Percentiles rank a stretch among this genome's conserved stretches.
Conservation (phyloP, 1,140 invertebrate species). For the Anastrepha ludens region DNA sequence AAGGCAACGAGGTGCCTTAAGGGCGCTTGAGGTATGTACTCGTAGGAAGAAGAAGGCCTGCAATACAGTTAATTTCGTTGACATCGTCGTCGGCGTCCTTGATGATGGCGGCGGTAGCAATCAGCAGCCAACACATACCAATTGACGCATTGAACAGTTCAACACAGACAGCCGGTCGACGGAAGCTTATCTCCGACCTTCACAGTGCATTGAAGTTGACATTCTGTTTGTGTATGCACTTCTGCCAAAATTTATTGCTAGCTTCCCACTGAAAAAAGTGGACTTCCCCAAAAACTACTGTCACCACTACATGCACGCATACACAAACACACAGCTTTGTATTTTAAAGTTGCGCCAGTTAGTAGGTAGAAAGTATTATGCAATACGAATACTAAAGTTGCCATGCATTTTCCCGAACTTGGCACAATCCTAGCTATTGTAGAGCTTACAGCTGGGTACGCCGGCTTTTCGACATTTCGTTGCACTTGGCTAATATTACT, state of each 20-base stretch:
- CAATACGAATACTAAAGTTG: background rate
- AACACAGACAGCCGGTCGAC: constrained; percentile 6
- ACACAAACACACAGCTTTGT: background rate
- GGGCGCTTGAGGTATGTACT: constrained; percentile 11
- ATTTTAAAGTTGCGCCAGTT: constrained; percentile 1
- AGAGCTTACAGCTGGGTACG: no score
- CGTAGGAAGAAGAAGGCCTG: background rate
- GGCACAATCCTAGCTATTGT: background rate
- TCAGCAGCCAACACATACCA: background rate
- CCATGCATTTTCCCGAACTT: background rate
- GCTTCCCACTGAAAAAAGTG: constrained; percentile 4
- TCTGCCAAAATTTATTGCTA: constrained; percentile 49
- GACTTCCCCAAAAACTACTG: background rate
- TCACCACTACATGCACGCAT: background rate
- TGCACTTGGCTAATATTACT: constrained; percentile 11
- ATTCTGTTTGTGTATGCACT: constrained; percentile 49
- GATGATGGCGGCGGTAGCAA: background rate
- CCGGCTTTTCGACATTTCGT: constrained; percentile 21
- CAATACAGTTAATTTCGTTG: background rate
- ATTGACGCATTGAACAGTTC: background rate
- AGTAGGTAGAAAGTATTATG: constrained; percentile 2
- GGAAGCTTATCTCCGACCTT: constrained; percentile 12
- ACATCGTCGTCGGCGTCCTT: background rate
- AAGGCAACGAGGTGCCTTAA: background rate
- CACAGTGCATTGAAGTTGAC: constrained; percentile 43